phyloP scores from a whole-genome alignment of 2,797 vertebrate species.

The Emydoidea blandingii region DNA sequence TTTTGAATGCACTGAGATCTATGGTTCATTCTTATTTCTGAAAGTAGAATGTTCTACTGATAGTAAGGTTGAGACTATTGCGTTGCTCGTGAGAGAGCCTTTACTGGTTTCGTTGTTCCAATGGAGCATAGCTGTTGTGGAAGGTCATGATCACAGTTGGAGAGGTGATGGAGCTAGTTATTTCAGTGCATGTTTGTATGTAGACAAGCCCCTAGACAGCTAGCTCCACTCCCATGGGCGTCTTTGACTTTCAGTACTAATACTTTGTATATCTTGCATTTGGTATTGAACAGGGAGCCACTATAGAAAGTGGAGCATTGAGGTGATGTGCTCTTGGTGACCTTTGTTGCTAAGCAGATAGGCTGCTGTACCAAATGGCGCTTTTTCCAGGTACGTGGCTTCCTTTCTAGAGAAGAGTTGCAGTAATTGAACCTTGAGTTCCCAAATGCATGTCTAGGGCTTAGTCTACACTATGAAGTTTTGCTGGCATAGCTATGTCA shows the following conservation, averaged over 20 bases:
- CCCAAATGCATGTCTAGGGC: conserved; percentile 1
- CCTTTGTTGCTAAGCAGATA: not conserved
- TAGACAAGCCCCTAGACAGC: conserved; percentile 11
- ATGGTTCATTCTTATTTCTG: conserved; percentile 5
- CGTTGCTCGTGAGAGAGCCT: not conserved
- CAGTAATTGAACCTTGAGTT: not conserved
- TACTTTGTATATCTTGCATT: not conserved
- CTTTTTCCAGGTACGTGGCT: not conserved
- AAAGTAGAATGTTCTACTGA: conserved; percentile 7
- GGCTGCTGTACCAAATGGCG: not conserved
- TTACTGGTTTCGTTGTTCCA: conserved; percentile 29
- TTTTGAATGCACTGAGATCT: conserved; percentile 1
- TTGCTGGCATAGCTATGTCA: not conserved
- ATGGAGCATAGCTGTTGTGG: conserved; percentile 31
- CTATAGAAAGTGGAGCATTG: not conserved
- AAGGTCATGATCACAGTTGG: conserved; percentile 46
- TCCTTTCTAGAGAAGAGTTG: not conserved
- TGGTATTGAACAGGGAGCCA: not conserved
- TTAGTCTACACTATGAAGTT: not conserved
- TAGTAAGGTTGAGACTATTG: conserved; percentile 21
- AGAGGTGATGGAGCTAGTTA: conserved; percentile 19
- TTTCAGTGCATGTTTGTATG: conserved; percentile 22
- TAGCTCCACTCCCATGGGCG: not conserved
- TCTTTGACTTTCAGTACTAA: conserved; percentile 11
- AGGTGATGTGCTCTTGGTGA: not conserved